Evolutionary conservation across 2,113 vertebrate species (phyloP), one percentile per base, ranked within the genome.

Genomic region (Thalassarche chlororhynchos): DNA sequence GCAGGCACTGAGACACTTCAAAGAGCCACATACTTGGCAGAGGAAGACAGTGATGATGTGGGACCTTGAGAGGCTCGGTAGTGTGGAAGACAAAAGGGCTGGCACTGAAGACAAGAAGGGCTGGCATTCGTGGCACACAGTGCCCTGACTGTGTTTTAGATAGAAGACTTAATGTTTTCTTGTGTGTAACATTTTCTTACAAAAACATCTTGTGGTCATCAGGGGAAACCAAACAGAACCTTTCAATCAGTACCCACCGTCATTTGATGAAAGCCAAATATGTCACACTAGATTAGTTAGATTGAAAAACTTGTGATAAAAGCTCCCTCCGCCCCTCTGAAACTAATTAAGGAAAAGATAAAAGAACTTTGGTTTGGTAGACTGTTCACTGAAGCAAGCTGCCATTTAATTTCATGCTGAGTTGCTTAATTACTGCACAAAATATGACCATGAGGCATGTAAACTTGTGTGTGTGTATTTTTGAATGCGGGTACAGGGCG

Each of bases 271-370:
- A 98, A 97, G 97, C 80, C 93, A 97, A 98, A 98, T 97, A 93
- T 94, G 97, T 94, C 97, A 98, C 97, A 98, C 91, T 97, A 97
- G 95, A 98, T 98, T 98, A 98, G 91, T 98, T 93, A 97, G 97
- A 98, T 85, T 98, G 97, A 84, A 96, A 97, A 97, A 95, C 93
- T 95, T 97, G 86, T 97, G 97, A 98, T 98, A 98, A 98, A 98
- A 97, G 94, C 69, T 96, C 62, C 90, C 96, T 96, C 85, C 76
- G 0, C 75, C 90, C 97, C 97, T 97, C 87, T 97, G 96, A 98
- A 98, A 98, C 97, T 98, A 98, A 98, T 98, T 98, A 98, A 98
- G 94, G 95, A 96, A 93, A 85, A 98, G 98, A 98, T 96, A 97
- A 98, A 98, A 98, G 98, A 98, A 97, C 93, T 97, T 91, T 93